Conservation (phyloP, 2,797 vertebrate genomes). For the Neostethus bicornis region DNA sequence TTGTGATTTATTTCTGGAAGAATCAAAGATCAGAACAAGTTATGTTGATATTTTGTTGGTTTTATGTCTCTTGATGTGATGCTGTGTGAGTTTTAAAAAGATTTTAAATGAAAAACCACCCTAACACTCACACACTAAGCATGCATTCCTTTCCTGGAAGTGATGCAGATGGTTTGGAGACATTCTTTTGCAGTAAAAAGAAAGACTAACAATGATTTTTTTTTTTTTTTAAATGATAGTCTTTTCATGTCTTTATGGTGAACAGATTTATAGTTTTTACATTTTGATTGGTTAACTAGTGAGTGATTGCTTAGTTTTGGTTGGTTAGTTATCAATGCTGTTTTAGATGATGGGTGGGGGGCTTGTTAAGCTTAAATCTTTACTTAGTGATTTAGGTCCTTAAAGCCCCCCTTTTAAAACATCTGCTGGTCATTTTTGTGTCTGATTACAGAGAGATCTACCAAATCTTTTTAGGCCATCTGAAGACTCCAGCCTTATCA, state of each 20-base stretch:
- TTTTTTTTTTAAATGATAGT: background rate
- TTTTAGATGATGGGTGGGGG: conserved; percentile 67
- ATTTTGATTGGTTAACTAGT: background rate
- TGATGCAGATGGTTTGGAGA: conserved; percentile 53
- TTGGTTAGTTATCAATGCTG: conserved; percentile 53
- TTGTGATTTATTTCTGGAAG: conserved; percentile 41
- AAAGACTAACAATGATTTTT: conserved; percentile 22
- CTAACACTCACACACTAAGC: conserved; percentile 46
- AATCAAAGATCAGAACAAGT: conserved; percentile 42
- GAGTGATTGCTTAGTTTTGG: conserved; percentile 19
- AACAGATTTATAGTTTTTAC: background rate
- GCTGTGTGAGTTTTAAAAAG: background rate
- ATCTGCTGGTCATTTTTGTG: conserved; percentile 47
- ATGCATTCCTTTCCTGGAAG: conserved; percentile 55
- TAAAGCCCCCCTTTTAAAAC: conserved; percentile 34
- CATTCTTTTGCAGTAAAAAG: conserved; percentile 47
- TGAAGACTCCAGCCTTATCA: conserved; percentile 56
- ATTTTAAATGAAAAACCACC: background rate
- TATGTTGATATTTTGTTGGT: background rate
- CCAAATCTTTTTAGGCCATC: conserved; percentile 61
- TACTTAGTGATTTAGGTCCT: conserved; percentile 58
- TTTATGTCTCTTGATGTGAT: background rate
- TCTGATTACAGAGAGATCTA: conserved; percentile 29
- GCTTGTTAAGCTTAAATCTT: conserved; percentile 71
- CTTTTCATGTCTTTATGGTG: background rate